Conservation (phyloP, 2,888 invertebrate species). For the Drosophila niveifrons region DNA sequence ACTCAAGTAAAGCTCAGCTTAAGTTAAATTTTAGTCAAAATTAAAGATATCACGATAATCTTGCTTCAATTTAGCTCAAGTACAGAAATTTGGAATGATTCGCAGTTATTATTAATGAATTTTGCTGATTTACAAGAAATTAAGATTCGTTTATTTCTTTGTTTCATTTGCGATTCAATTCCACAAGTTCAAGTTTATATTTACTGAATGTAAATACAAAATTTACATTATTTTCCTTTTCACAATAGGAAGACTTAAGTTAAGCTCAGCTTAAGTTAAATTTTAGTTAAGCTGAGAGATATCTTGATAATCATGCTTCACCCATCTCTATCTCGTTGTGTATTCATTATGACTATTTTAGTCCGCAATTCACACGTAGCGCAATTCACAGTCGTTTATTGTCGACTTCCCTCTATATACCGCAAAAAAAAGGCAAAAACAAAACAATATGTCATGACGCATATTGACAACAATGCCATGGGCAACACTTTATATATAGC, state of each 20-base stretch:
- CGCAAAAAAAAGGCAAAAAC: slow-evolving; percentile 5
- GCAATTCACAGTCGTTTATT: slow-evolving; percentile 23
- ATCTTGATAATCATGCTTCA: neutral
- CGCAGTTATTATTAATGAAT: too few relatives aligned
- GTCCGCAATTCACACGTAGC: slow-evolving; percentile 22
- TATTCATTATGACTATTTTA: neutral
- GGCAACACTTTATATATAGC: slow-evolving; percentile 26
- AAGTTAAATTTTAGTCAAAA: too few relatives aligned
- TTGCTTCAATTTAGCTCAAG: too few relatives aligned
- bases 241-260: neutral
- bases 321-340: neutral
- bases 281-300: neutral
- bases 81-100: too few relatives aligned
- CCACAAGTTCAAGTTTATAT: neutral
- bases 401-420: slow-evolving; percentile 8
- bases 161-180: too few relatives aligned
- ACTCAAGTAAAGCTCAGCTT: too few relatives aligned
- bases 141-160: too few relatives aligned
- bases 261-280: neutral
- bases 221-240: neutral
- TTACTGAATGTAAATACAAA: neutral
- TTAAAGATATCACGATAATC: too few relatives aligned
- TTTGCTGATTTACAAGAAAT: too few relatives aligned
- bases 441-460: slow-evolving; percentile 46
- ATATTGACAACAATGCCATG: slow-evolving; percentile 51